phyloP scores from a whole-genome alignment of 1,140 invertebrate genomes.

The Saxidomus purpurata region DNA sequence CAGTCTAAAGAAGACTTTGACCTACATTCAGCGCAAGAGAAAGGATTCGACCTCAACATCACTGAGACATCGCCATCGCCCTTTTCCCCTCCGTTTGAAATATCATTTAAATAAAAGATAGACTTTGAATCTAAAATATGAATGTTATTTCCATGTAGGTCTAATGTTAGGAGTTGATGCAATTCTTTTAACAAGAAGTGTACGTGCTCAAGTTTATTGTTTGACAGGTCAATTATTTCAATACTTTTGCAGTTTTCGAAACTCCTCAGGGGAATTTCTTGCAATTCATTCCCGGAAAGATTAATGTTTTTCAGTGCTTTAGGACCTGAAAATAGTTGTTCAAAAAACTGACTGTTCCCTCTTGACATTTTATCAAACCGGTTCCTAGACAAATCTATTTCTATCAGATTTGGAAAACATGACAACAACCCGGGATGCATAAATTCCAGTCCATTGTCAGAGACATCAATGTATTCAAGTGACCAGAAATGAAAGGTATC shows the following conservation, averaged over 20 bases:
- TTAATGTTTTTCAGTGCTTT: neutral
- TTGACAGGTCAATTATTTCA: neutral
- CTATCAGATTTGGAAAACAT: neutral
- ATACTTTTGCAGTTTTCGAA: neutral
- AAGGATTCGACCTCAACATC: no score
- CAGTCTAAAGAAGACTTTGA: no score
- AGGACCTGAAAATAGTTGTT: neutral
- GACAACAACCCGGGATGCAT: neutral
- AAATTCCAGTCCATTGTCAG: neutral
- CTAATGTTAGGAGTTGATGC: neutral
- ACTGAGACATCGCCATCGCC: no score
- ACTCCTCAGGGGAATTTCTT: neutral
- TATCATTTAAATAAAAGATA: neutral
- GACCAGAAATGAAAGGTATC: neutral
- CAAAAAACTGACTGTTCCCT: neutral
- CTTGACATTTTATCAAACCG: neutral
- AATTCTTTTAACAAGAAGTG: neutral
- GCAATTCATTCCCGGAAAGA: neutral
- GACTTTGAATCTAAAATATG: neutral
- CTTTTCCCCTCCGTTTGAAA: no score
- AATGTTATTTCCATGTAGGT: neutral
- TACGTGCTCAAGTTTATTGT: neutral
- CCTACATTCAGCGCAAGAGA: no score
- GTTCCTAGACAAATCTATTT: neutral
- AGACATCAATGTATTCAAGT: neutral